Percentiles rank a stretch among this genome's conserved stretches.
Conservation (phyloP, 2,113 vertebrate species). For the Semicossyphus pulcher region DNA sequence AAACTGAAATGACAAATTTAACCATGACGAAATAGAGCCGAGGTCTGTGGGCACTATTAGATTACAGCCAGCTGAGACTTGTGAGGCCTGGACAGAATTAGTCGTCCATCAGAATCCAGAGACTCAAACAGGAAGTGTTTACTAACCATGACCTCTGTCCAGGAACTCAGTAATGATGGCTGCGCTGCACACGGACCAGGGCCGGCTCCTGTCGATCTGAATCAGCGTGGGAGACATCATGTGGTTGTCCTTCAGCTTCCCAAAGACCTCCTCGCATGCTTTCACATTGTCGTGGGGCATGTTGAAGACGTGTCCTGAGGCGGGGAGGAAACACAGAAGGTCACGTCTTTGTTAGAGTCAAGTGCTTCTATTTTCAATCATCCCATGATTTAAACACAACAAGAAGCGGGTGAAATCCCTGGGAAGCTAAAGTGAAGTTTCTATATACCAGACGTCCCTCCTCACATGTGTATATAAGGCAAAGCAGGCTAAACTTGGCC, state of each 20-base stretch:
- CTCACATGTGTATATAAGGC: constrained; percentile 4
- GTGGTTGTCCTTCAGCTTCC: constrained; percentile 93
- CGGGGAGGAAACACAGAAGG: constrained; percentile 9
- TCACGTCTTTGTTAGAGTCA: constrained; percentile 1
- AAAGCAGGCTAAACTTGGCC: constrained; percentile 1
- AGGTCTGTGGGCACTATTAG: not conserved
- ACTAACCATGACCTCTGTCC: constrained; percentile 95
- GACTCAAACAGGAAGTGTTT: constrained; percentile 48
- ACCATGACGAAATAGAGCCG: not conserved
- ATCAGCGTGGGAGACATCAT: constrained; percentile 99
- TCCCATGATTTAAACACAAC: not conserved
- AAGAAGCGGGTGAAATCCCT: not conserved
- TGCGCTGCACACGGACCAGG: constrained; percentile 96
- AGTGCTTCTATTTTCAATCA: constrained; percentile 7
- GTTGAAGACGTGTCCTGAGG: constrained; percentile 94
- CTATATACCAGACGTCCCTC: constrained; percentile 1
- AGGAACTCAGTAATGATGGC: constrained; percentile 97
- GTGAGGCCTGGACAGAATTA: constrained; percentile 28
- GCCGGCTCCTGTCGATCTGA: constrained; percentile 92
- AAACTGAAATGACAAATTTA: not conserved
- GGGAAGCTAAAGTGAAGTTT: not conserved
- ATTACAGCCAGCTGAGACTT: constrained; percentile 46
- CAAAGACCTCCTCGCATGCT: constrained; percentile 95
- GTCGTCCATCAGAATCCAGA: constrained; percentile 16
- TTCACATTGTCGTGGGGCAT: constrained; percentile 99